Evolutionary conservation across 2,797 vertebrate genomes (phyloP).

Genomic region (Sebastes miniatus): DNA sequence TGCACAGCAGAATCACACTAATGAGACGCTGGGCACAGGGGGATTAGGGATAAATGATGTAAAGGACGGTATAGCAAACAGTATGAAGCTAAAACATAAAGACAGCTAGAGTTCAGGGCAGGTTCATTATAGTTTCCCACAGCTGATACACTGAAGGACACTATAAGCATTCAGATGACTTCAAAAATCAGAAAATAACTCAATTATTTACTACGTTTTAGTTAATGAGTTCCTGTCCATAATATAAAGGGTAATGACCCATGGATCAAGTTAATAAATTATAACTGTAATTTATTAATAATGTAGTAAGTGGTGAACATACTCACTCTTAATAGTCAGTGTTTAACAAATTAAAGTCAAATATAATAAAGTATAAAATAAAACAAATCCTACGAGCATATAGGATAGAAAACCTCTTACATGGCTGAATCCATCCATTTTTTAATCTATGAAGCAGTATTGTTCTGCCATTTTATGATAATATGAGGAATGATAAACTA

Average conservation of each 20-base stretch:
- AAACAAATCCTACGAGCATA: not conserved
- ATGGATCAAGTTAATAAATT: conserved; percentile 19
- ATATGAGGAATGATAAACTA: not conserved
- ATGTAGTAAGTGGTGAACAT: conserved; percentile 11
- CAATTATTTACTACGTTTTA: not conserved
- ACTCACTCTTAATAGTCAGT: not conserved
- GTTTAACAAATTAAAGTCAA: not conserved
- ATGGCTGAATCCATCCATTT: not conserved
- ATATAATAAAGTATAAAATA: not conserved
- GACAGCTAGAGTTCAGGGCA: not conserved
- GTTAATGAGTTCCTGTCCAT: conserved; percentile 18
- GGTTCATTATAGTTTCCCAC: not conserved
- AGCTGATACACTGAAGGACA: not conserved
- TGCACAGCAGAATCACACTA: conserved; percentile 17
- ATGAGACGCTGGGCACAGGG: not conserved
- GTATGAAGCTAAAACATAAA: not conserved
- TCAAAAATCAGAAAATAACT: not conserved
- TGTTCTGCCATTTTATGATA: not conserved
- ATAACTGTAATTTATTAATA: conserved; percentile 28
- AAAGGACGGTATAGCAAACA: not conserved
- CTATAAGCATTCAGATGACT: not conserved
- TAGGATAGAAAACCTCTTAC: not conserved
- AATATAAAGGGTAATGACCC: conserved; percentile 28
- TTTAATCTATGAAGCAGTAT: not conserved
- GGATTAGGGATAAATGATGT: not conserved